These are phyloP conservation scores for Fabriciana adippe DNA, from an alignment of 2,888 invertebrate genomes.

Conservation along the genomic window DNA sequence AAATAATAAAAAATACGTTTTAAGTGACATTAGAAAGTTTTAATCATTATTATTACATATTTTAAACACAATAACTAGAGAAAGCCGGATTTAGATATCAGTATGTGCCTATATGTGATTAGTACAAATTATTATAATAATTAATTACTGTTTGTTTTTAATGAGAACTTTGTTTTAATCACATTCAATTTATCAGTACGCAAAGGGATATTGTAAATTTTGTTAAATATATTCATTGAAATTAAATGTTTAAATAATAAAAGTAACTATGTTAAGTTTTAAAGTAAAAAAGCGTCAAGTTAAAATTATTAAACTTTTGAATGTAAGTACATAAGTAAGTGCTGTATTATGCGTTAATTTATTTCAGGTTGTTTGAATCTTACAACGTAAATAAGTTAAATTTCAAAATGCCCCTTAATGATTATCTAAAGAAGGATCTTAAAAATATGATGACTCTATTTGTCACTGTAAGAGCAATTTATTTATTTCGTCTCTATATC, in stretches of 20 bases:
- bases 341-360: constrained; percentile 15
- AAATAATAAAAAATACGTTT: no score
- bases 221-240: neutral
- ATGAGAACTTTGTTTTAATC: constrained; percentile 17
- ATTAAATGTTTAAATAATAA: neutral
- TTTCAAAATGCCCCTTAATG: constrained; percentile 4
- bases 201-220: constrained; percentile 1
- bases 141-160: constrained; percentile 7
- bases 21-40: no score
- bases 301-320: constrained; percentile 52
- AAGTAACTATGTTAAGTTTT: constrained; percentile 52
- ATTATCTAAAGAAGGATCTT: constrained; percentile 11
- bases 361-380: neutral
- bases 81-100: no score
- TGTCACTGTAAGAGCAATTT: constrained; percentile 10
- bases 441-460: constrained; percentile 11
- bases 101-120: no score
- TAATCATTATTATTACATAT: no score
- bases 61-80: no score
- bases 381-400: neutral
- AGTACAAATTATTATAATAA: neutral
- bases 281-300: constrained; percentile 60
- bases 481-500: neutral
- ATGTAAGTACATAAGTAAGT: constrained; percentile 55
- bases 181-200: constrained; percentile 8